A percentile compares a stretch with the other conserved stretches of the same genome.
Evolutionary conservation across 2,888 invertebrate species (phyloP).

Genomic region (Caenorhabditis sulstoni): DNA sequence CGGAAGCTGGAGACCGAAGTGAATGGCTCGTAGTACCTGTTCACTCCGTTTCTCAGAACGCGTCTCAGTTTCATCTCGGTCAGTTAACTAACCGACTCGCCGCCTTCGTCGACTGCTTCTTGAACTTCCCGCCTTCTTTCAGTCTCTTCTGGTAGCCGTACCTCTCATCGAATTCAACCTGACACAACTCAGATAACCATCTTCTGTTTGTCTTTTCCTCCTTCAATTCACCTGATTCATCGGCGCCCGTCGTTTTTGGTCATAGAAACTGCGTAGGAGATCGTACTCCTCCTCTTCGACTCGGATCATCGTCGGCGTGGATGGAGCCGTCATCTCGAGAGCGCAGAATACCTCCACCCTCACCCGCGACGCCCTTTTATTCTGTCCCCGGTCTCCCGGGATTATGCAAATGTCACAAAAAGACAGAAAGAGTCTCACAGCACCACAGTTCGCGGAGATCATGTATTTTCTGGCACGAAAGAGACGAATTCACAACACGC

Average conservation of each 20-base stretch:
- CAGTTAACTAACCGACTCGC: constrained; percentile 38
- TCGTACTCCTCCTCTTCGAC: constrained; percentile 47
- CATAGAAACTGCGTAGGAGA: constrained; percentile 33
- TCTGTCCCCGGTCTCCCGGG: neutral
- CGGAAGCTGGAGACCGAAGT: constrained; percentile 60
- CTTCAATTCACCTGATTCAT: constrained; percentile 36
- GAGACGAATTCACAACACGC: neutral
- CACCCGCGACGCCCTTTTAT: constrained; percentile 21
- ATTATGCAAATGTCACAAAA: constrained; percentile 30
- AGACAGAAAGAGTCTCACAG: neutral
- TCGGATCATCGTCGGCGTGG: constrained; percentile 35
- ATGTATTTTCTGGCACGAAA: constrained; percentile 11
- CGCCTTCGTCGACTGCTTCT: constrained; percentile 43
- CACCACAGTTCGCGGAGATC: constrained; percentile 38
- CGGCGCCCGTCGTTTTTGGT: constrained; percentile 31
- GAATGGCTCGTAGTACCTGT: constrained; percentile 67
- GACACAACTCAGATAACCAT: constrained; percentile 36
- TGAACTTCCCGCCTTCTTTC: constrained; percentile 42
- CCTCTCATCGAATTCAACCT: constrained; percentile 57
- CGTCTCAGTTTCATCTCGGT: constrained; percentile 9
- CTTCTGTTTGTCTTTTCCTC: constrained; percentile 41
- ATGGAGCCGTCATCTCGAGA: constrained; percentile 21
- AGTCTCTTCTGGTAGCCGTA: constrained; percentile 48
- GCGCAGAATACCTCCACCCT: constrained; percentile 30
- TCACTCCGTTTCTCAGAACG: constrained; percentile 23